These are phyloP conservation scores for Phrynocephalus versicolor DNA, from an alignment of 2,113 vertebrate species.

Conservation along the genomic window DNA sequence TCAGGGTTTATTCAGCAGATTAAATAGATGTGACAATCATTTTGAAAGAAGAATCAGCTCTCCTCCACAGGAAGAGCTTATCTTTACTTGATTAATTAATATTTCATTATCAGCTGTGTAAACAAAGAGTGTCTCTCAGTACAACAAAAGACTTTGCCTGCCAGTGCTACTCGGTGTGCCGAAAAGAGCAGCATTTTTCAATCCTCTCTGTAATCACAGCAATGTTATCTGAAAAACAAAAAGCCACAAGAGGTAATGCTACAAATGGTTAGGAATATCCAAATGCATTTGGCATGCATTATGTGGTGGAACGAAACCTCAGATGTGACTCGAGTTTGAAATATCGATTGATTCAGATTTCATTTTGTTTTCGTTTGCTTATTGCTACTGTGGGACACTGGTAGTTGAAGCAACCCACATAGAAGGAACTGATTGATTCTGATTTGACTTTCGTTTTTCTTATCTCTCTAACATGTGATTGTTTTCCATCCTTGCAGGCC, in stretches of 20 bases:
- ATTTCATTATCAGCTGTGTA: background rate
- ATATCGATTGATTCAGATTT: background rate
- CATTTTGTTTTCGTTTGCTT: background rate
- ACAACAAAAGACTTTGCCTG: background rate
- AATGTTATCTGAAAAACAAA: background rate
- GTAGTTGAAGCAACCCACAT: background rate
- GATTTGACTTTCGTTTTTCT: too few species aligned
- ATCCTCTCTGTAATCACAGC: background rate
- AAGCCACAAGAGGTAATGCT: background rate
- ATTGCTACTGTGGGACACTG: background rate
- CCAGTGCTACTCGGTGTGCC: background rate
- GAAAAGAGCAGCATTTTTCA: background rate
- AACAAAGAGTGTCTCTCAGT: background rate
- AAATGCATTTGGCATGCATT: background rate
- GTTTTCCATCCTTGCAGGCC: conserved; percentile 74
- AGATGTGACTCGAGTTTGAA: background rate
- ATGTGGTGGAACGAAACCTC: background rate
- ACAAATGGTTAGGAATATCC: background rate
- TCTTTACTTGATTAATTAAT: background rate
- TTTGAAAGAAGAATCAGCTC: background rate
- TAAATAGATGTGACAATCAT: background rate
- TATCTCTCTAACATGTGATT: conserved; percentile 32
- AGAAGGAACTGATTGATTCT: too few species aligned
- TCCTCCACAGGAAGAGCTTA: background rate
- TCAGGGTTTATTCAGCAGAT: background rate